Evolutionary conservation across 2,113 vertebrate genomes (phyloP), one percentile per base, ranked within the genome.

Genomic region (Tretioscincus oriximinensis): DNA sequence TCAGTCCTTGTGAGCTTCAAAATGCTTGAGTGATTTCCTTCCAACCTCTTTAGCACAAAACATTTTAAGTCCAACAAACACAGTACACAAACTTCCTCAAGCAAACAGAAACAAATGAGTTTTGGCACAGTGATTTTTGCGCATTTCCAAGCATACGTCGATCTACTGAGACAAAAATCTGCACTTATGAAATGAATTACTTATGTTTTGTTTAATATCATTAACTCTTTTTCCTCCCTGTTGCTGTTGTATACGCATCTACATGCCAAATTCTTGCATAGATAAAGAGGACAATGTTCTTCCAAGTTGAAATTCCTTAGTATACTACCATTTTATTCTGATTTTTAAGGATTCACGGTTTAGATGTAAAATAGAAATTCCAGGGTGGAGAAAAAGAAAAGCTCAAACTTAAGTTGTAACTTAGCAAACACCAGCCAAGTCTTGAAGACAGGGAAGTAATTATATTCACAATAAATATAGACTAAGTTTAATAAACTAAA

Each of bases 1-100:
- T 22, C 58, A 71, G 41, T 29, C 31, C 12, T 49, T 31, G 21
- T 49, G 26, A 86, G 24, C 18, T 58, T 67, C 60, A 77, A 90
- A 77, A 72, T 9, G 35, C 66, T 78, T 69, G 0, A 0, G 11
- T 0, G 0, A 51, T 1, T 29, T 76, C 82, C 74, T 58, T 70
- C 71, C 18, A 12, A 5, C 1, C 1, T 20, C 70, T 73, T 41
- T 81, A 28, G 47, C 47, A 9, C 2, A 54, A 35, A 11, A 9
- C 20, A 80, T 76, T 51, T 81, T 60, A 24, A 14, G 1, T 6
- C 28, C n/a, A n/a, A 28, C 26, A 81, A 69, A n/a, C 1, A 6
- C 64, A 68, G 61, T 41, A 63, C 26, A 66, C 41, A 81, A 66
- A 16, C 9, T 71, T 51, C 58, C 69, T 73, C 45, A 76, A 21